phyloP scores from a whole-genome alignment of 2,113 vertebrate species.

The Nothobranchius kuhntae region DNA sequence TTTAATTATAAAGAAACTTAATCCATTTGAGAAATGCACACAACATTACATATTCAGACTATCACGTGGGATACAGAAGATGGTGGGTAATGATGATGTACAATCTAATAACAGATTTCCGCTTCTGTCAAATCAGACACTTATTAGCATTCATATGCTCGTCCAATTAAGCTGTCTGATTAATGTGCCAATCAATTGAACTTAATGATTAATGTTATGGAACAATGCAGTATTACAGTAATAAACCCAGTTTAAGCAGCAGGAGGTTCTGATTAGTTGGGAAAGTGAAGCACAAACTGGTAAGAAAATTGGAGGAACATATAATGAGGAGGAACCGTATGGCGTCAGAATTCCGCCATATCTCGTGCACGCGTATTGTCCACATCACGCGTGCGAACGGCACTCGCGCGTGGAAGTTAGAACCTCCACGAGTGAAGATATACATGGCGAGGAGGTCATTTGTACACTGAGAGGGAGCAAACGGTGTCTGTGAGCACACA shows the following conservation, averaged over 20 bases:
- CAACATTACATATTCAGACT: constrained; percentile 45
- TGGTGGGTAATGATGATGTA: constrained; percentile 66
- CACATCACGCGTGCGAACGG: no score
- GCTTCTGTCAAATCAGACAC: constrained; percentile 59
- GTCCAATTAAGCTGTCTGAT: constrained; percentile 68
- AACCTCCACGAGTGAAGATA: no score
- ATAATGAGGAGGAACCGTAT: constrained; percentile 54
- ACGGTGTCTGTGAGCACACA: no score
- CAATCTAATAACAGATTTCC: constrained; percentile 61
- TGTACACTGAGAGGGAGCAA: no score
- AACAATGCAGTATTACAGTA: constrained; percentile 53
- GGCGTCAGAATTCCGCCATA: no score
- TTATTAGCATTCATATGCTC: constrained; percentile 60
- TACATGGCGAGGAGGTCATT: no score
- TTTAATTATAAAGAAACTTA: constrained; percentile 56
- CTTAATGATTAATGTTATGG: constrained; percentile 63
- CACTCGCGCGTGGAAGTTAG: no score
- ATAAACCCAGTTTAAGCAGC: constrained; percentile 46
- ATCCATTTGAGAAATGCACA: constrained; percentile 46
- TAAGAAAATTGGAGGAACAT: constrained; percentile 17
- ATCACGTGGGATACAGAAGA: constrained; percentile 47
- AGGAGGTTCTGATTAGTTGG: constrained; percentile 49
- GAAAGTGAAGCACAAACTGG: constrained; percentile 34
- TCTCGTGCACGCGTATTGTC: no score
- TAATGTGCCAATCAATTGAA: constrained; percentile 67